Evolutionary conservation across 2,888 invertebrate species (phyloP).

Genomic region (Melangyna quadrimaculata): DNA sequence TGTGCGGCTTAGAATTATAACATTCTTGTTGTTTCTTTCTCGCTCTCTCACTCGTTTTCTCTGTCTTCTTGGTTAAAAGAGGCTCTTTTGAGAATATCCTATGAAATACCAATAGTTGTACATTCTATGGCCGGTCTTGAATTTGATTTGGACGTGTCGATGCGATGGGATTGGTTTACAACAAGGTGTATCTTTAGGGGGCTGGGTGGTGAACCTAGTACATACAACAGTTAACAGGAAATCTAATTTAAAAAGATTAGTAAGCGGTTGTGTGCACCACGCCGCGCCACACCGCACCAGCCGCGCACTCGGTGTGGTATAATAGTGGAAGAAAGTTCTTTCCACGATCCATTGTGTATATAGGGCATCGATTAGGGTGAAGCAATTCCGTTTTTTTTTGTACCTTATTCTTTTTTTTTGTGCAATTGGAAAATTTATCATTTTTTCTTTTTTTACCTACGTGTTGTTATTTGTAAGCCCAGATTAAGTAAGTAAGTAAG

Average conservation of each 20-base stretch:
- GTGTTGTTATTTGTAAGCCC: not conserved
- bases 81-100: slow-evolving; percentile 3
- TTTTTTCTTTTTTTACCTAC: slow-evolving; percentile 6
- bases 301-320: not conserved
- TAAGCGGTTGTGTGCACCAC: slow-evolving; percentile 35
- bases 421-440: slow-evolving; percentile 26
- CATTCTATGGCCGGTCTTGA: slow-evolving; percentile 31
- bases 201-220: slow-evolving; percentile 13
- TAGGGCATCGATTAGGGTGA: slow-evolving; percentile 57
- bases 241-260: slow-evolving; percentile 70
- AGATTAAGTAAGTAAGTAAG: not conserved
- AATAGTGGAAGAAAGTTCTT: slow-evolving; percentile 60
- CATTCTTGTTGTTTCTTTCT: not conserved
- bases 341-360: slow-evolving; percentile 55
- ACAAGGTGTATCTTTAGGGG: slow-evolving; percentile 58
- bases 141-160: slow-evolving; percentile 53
- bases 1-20: slow-evolving; percentile 47
- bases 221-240: slow-evolving; percentile 68
- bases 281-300: not conserved
- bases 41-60: not conserved
- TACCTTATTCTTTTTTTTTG: not conserved
- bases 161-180: slow-evolving; percentile 13
- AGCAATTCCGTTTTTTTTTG: not conserved
- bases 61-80: not conserved
- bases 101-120: not conserved